Evolutionary conservation across 2,113 vertebrate genomes (phyloP), one percentile per base, ranked within the genome.

Genomic region (Motacilla tschutschensis): DNA sequence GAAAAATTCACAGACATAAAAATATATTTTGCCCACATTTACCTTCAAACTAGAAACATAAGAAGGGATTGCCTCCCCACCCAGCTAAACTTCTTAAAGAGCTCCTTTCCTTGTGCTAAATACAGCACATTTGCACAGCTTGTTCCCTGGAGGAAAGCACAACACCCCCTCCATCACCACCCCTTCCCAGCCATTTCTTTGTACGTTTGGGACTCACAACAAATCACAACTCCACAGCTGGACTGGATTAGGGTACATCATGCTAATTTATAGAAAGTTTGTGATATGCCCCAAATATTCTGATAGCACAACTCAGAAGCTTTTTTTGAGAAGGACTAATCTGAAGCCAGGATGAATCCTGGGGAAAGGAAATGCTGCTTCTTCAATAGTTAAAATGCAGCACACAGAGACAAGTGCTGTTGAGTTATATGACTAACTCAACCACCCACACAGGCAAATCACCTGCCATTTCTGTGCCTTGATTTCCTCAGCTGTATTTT

Each of bases 381-480:
- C 26, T 70, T 76, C 55, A 35, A 3, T 26, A 71, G 71, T 84
- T 86, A 79, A 89, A 90, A 73, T 24, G 10, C 83, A 93, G 55
- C 60, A 66, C 51, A 74, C 0, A 0, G 25, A 70, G 35, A 17
- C 12, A 71, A 83, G 16, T 0, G 0, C 63, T 88, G 50, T 71
- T 48, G 62, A 69, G 19, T 58, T 86, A 36, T 9, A 19, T 19
- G 47, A 67, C 55, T 84, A 78, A 89, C 55, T 84, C 90, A 76
- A 73, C 48, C 81, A 81, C 57, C 67, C 66, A 79, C 81, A 19
- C 33, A 88, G 46, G 67, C 36, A 84, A 76, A 70, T 84, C 72
- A 70, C 76, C 75, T 86, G 67, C 55, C 55, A 66, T 77, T 70
- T 86, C 67, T 73, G 44, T 70, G 75, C 59, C 63, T 86, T 82